phyloP scores from a whole-genome alignment of 2,113 vertebrate genomes.

The Cyanoliseus patagonus region DNA sequence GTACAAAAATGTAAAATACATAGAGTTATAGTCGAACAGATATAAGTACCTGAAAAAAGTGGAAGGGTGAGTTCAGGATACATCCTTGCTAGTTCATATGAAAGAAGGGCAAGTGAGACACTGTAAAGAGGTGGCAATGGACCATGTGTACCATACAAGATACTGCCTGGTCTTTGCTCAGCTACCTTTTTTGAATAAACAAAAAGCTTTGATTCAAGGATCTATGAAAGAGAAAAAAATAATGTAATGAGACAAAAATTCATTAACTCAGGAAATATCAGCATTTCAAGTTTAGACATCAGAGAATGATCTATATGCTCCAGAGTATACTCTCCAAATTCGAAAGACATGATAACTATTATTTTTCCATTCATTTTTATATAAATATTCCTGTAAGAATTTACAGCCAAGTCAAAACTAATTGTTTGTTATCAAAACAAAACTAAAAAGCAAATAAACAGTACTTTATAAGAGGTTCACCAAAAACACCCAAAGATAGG shows the following conservation, averaged over 20 bases:
- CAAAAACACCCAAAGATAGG: not conserved
- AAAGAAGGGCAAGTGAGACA: conserved; percentile 89
- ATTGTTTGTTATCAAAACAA: not conserved
- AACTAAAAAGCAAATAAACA: not conserved
- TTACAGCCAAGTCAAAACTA: not conserved
- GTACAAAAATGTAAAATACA: not conserved
- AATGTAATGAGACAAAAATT: not conserved
- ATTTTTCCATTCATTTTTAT: not conserved
- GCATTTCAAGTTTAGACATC: not conserved
- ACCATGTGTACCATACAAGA: conserved; percentile 92
- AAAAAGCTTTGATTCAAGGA: conserved; percentile 93
- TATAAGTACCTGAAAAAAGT: conserved; percentile 90
- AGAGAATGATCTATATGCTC: not conserved
- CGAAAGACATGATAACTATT: not conserved
- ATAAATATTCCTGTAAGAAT: not conserved
- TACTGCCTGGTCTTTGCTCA: conserved; percentile 91
- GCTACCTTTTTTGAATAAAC: conserved; percentile 94
- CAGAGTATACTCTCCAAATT: not conserved
- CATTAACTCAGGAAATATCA: not conserved
- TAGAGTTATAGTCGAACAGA: not conserved
- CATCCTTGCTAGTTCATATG: conserved; percentile 94
- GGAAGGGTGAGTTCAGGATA: conserved; percentile 97
- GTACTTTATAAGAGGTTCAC: not conserved
- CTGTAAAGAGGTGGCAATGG: conserved; percentile 94
- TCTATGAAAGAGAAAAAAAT: conserved; percentile 71